Conservation (phyloP, 92 coral and sea anemone genomes). For the Muricea muricata region DNA sequence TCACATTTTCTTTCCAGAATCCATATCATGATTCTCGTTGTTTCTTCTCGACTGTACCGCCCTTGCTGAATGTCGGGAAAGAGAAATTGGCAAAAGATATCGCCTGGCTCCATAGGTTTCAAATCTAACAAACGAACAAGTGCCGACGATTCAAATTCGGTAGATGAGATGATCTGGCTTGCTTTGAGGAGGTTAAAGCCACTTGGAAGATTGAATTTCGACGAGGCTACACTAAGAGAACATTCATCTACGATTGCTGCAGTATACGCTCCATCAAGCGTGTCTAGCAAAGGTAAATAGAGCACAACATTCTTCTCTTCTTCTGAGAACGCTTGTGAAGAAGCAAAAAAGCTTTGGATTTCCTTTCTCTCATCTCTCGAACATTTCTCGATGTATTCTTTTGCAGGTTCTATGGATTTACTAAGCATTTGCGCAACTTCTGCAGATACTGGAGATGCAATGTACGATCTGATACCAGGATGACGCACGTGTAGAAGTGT, state of each 20-base stretch:
- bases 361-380: slow-evolving; percentile 3
- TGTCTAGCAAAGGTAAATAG: slow-evolving; percentile 45
- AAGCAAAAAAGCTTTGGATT: slow-evolving; percentile 37
- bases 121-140: slow-evolving; percentile 16
- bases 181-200: slow-evolving; percentile 35
- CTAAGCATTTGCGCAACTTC: slow-evolving; percentile 14
- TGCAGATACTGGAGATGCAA: slow-evolving; percentile 51
- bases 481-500: slow-evolving; percentile 20
- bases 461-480: slow-evolving; percentile 29
- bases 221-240: slow-evolving; percentile 8
- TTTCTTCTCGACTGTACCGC: slow-evolving; percentile 27
- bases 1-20: slow-evolving; percentile 25
- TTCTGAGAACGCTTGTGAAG: background rate
- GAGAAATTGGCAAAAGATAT: slow-evolving; percentile 15
- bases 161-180: slow-evolving; percentile 30
- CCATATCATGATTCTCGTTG: slow-evolving; percentile 34
- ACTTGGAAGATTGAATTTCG: slow-evolving; percentile 22
- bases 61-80: slow-evolving; percentile 31
- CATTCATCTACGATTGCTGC: background rate
- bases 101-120: slow-evolving; percentile 6
- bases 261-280: slow-evolving; percentile 30
- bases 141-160: slow-evolving; percentile 32
- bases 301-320: slow-evolving; percentile 11
- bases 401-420: background rate
- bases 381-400: background rate